Evolutionary conservation across 2,797 vertebrate genomes (phyloP), one percentile per base, ranked within the genome.

Genomic region (Enteromius argenteus): DNA sequence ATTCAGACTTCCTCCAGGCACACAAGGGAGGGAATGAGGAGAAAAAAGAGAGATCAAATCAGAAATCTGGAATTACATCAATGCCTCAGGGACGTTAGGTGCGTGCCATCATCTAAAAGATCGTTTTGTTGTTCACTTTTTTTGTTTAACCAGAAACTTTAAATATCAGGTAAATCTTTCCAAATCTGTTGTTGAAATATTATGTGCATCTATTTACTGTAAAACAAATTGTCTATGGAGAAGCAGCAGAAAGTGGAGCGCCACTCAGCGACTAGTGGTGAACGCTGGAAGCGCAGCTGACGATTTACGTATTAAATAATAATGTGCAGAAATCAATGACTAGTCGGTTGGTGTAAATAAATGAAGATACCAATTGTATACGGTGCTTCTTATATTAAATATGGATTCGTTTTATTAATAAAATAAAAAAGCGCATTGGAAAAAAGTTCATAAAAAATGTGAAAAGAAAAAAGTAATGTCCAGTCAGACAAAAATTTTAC

Each of bases 1-100:
- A 89, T 91, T 92, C 89, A 79, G 85, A 84, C 90, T 91, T 94
- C 91, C 87, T 93, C 91, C 89, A 92, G 92, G 93, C 87, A 92
- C 92, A 92, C 91, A 90, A 80, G 84, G 90, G 91, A 91, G 87
- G 60, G 86, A 87, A 62, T 2, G 8, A 6, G 78, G 84, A 85
- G 88, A 87, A 88, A 90, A 88, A 89, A 56, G 88, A 87, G 90
- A 84, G 90, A 89, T 91, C 90, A 80, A 85, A 89, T 81, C 88
- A 68, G 86, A 81, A 74, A 92, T 91, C 90, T 93, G 87, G 88
- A 90, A 89, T 80, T 83, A 87, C 11, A 35, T n/a, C 30, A 14
- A 35, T 8, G 21, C 68, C 4, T 49, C 3, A 37, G 53, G 42
- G 35, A 32, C 11, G 2, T 60, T 30, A 35, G 79, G 23, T 13